These are phyloP conservation scores for Aphyosemion australe DNA, from an alignment of 2,113 vertebrate genomes.

Conservation along the genomic window DNA sequence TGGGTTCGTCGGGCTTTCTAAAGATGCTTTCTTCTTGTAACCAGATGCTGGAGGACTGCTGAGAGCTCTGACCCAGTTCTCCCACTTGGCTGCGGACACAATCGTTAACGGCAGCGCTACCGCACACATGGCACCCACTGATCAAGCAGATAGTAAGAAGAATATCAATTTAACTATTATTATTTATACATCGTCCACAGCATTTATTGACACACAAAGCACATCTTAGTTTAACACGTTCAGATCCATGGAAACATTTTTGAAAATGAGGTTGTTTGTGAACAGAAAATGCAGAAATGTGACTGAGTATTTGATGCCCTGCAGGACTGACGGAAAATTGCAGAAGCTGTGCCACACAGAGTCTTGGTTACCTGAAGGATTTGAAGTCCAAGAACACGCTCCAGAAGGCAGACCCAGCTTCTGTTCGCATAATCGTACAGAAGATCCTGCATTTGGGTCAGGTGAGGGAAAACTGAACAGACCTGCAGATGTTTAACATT, in stretches of 20 bases:
- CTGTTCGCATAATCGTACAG: slow-evolving; percentile 71
- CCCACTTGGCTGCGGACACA: slow-evolving; percentile 88
- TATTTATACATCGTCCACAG: neutral
- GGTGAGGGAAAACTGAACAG: slow-evolving; percentile 73
- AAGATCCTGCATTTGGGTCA: slow-evolving; percentile 87
- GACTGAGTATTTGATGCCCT: neutral
- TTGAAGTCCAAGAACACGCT: slow-evolving; percentile 84
- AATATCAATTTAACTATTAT: neutral
- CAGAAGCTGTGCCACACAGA: slow-evolving; percentile 83
- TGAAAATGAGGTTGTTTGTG: neutral
- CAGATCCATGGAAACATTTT: neutral
- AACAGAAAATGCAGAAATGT: neutral
- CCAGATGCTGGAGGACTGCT: slow-evolving; percentile 88
- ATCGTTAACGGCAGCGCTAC: slow-evolving; percentile 91
- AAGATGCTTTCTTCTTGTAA: slow-evolving; percentile 25
- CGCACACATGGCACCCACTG: slow-evolving; percentile 89
- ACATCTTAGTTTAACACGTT: neutral
- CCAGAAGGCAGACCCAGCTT: slow-evolving; percentile 75
- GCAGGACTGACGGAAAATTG: slow-evolving; percentile 87
- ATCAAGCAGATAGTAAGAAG: slow-evolving; percentile 91
- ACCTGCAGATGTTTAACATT: neutral
- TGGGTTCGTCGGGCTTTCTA: slow-evolving; percentile 1
- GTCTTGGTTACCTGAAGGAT: slow-evolving; percentile 80
- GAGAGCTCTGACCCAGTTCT: slow-evolving; percentile 88
- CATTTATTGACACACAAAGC: neutral